Evolutionary conservation across 1,140 invertebrate genomes (phyloP), one percentile per base, ranked within the genome.

Genomic region (Amyelois transitella): DNA sequence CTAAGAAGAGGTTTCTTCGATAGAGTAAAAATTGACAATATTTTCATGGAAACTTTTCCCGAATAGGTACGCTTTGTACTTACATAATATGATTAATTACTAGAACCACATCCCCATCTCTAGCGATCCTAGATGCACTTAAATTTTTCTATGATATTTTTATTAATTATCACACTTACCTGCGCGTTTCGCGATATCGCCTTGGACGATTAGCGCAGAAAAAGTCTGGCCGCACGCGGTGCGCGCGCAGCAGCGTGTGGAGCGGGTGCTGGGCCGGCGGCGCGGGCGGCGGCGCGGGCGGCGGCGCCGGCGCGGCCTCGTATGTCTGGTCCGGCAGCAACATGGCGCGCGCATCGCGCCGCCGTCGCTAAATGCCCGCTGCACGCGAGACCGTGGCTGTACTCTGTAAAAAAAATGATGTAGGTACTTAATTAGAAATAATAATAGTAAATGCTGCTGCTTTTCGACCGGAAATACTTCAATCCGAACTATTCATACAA

Each of bases 251-350:
- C 57, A 76, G 61, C 58, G 56, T 43, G n/a, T 32, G 50, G 48
- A 62, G 55, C 43, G 55, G 57, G 20, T 28, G 57, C 18, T 47
- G 49, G 43, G 28, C 25, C 17, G 55, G 55, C 4, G 7, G 28
- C 43, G 18, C 54, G 43, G 47, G 60, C 62, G 51, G 59, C 45
- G 52, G 90, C 64, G 88, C 87, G 25, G 83, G 77, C 58, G 76
- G 73, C 60, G 50, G 28, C 50, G 55, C 18, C 28, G 20, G 50
- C 18, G 21, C 53, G 21, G 49, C 64, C 80, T 92, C 92, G 88
- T 93, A 93, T 57, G 90, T 92, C 80, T 93, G 91, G 82, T 93
- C 92, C 47, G 92, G 91, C 77, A 92, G 86, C 71, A 93, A 81
- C 91, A 92, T 92, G 58, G 44, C 71, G 63, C 61, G 44, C 59